Evolutionary conservation across 2,888 invertebrate species (phyloP).

Genomic region (Meghimatium bilineatum): DNA sequence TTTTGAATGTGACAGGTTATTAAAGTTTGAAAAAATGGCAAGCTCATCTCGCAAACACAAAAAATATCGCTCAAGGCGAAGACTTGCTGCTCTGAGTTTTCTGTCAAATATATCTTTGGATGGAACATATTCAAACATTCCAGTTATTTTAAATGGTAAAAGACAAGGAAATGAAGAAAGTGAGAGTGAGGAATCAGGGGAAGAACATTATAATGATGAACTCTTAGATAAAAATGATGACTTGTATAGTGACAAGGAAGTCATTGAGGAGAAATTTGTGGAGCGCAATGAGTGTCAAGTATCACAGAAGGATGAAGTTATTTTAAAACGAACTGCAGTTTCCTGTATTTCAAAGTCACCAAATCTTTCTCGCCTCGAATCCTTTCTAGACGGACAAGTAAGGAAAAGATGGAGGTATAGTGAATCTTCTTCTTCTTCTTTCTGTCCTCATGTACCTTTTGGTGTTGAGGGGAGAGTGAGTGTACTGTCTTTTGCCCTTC

Average conservation of each 20-base stretch:
- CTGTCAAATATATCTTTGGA: slow-evolving; percentile 96
- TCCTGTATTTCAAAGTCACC: slow-evolving; percentile 15
- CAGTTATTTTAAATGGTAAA: slow-evolving; percentile 13
- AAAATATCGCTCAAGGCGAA: slow-evolving; percentile 70
- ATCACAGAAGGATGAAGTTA: slow-evolving; percentile 30
- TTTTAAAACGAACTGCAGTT: slow-evolving; percentile 7
- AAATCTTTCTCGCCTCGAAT: slow-evolving; percentile 2
- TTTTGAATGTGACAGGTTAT: not conserved
- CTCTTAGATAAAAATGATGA: not conserved
- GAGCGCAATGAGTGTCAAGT: not conserved
- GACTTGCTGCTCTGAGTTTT: slow-evolving; percentile 93
- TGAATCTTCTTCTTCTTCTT: no score
- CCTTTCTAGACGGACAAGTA: slow-evolving; percentile 15
- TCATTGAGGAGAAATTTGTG: not conserved
- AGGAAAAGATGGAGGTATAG: slow-evolving; percentile 46
- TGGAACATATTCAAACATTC: slow-evolving; percentile 85
- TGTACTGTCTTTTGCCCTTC: no score
- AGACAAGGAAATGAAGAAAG: not conserved
- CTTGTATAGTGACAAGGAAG: not conserved
- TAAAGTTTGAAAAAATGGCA: slow-evolving; percentile 42
- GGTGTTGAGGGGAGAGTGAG: no score
- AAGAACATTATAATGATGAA: not conserved
- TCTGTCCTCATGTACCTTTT: no score
- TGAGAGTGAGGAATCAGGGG: slow-evolving; percentile 3
- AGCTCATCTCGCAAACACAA: slow-evolving; percentile 56